Percentiles rank a stretch among this genome's conserved stretches.
These are phyloP conservation scores for Caerostris extrusa DNA, from an alignment of 1,140 invertebrate genomes.

Conservation along the genomic window DNA sequence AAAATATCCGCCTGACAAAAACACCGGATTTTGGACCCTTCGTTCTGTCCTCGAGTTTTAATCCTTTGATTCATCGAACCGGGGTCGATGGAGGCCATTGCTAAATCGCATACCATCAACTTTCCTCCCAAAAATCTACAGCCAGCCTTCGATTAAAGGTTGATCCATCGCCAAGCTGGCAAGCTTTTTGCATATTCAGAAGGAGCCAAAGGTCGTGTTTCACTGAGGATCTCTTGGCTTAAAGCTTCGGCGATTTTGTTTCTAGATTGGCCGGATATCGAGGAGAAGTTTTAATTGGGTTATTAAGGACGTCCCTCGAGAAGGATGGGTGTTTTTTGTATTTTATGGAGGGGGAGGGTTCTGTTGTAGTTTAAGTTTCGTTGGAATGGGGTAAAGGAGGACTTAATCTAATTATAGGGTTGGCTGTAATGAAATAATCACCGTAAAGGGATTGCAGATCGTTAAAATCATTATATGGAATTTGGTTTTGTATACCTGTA, in stretches of 20 bases:
- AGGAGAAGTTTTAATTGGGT: slow-evolving; percentile 19
- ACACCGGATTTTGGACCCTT: not conserved
- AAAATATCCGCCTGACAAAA: not conserved
- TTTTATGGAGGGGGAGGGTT: not conserved
- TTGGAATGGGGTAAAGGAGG: not conserved
- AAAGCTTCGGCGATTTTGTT: slow-evolving; percentile 2
- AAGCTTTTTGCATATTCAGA: not conserved
- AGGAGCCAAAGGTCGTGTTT: slow-evolving; percentile 2
- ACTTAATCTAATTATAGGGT: not conserved
- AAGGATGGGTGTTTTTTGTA: not conserved
- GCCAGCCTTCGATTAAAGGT: not conserved
- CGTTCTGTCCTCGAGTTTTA: not conserved
- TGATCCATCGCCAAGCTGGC: not conserved
- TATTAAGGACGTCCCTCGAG: not conserved
- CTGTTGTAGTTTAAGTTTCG: not conserved
- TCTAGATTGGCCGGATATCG: not conserved
- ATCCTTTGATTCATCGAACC: slow-evolving; percentile 1
- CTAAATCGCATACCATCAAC: not conserved
- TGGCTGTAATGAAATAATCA: slow-evolving; percentile 45
- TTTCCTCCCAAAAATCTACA: not conserved
- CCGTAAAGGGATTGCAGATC: not conserved
- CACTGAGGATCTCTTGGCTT: not conserved
- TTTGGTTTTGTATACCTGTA: not conserved
- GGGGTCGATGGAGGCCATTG: not conserved
- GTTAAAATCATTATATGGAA: slow-evolving; percentile 20